Evolutionary conservation across 2,113 vertebrate species (phyloP), one percentile per base, ranked within the genome.

Genomic region (Coracopsis vasa): DNA sequence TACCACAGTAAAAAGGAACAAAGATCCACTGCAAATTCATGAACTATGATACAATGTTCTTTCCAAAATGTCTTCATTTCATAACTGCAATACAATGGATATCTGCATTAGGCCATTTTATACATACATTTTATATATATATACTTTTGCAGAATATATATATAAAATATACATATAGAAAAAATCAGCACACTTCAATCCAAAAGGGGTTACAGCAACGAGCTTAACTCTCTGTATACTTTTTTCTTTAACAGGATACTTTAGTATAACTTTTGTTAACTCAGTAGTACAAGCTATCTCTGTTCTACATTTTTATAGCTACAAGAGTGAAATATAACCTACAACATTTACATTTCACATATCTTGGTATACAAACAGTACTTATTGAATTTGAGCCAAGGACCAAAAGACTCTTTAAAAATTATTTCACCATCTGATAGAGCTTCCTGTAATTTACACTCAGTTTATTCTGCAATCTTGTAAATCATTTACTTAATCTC

Each of bases 231-330:
- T 98, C 97, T 98, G 97, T 97, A 94, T 97, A 96, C 95, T 95
- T 98, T 97, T 96, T 97, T 97, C 95, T 97, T 97, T 96, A 98
- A 98, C 97, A 98, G 97, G 97, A 97, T 97, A 98, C 96, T 98
- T 98, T 97, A 98, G 98, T 98, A 98, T 97, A 98, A 97, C 96
- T 98, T 98, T 97, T 98, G 98, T 99, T 98, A 98, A 98, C 98
- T 99, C 98, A 99, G 98, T 98, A 98, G 98, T 99, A 99, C 98
- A 98, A 98, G 98, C 98, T 98, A 98, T 98, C 97, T 98, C 98
- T 98, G 98, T 97, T 98, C 99, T 99, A 99, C 98, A 97, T 93
- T 97, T 98, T 98, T 97, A 97, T 97, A 99, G 98, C 98, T 99
- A 99, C 98, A 98, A 98, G 98, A 98, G 98, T 98, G 98, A 98